These are phyloP conservation scores for Chrysocyon brachyurus DNA, from an alignment of 2,797 vertebrate species.

Conservation along the genomic window DNA sequence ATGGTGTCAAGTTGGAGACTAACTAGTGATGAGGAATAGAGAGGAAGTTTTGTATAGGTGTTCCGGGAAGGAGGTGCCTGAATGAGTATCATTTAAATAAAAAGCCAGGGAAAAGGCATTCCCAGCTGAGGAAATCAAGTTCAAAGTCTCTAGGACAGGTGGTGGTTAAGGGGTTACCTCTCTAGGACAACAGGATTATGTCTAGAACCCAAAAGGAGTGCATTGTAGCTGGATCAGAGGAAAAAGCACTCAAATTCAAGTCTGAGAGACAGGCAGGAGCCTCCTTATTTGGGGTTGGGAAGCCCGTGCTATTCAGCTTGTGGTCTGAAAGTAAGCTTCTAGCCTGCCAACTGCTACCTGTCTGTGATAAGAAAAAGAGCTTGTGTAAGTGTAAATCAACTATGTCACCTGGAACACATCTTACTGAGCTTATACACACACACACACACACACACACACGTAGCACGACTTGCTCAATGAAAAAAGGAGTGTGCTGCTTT, in stretches of 20 bases:
- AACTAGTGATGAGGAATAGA: not conserved
- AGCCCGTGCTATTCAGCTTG: not conserved
- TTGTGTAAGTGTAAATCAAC: not conserved
- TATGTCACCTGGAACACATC: not conserved
- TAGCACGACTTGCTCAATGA: not conserved
- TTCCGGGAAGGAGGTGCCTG: not conserved
- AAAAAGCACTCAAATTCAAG: not conserved
- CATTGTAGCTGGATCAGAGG: not conserved
- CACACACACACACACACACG: not conserved
- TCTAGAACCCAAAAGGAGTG: not conserved
- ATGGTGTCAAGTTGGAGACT: not conserved
- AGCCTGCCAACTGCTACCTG: not conserved
- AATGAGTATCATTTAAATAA: not conserved
- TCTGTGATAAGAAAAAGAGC: not conserved
- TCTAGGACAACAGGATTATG: not conserved
- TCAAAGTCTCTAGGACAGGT: not conserved
- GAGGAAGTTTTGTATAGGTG: not conserved
- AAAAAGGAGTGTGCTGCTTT: not conserved
- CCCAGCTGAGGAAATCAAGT: not conserved
- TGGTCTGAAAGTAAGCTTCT: not conserved
- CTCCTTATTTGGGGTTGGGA: not conserved
- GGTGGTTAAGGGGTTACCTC: not conserved
- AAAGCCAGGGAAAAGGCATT: not conserved
- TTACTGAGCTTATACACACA: not conserved
- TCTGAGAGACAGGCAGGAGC: not conserved